phyloP scores from a whole-genome alignment of 1,140 invertebrate genomes.

The Drosophila tristis region DNA sequence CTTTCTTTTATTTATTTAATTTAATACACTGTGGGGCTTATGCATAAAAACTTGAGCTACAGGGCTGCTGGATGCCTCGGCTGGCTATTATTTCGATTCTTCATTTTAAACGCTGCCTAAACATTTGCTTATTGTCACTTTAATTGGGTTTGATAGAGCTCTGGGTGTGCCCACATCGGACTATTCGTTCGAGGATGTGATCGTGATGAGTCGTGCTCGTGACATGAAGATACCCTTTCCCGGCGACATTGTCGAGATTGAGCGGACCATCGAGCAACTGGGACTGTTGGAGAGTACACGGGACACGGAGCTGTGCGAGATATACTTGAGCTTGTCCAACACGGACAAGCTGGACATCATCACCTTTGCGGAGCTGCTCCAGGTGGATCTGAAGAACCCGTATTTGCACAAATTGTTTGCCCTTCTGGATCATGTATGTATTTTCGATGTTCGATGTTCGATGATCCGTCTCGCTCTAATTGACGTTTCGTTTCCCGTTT shows the following conservation, averaged over 20 bases:
- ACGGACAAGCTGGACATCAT: slow-evolving; percentile 70
- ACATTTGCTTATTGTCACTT: background rate
- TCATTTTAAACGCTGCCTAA: background rate
- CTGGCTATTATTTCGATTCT: too few species aligned
- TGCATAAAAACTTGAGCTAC: background rate
- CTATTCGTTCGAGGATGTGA: slow-evolving; percentile 96
- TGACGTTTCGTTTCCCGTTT: background rate
- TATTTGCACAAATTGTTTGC: slow-evolving; percentile 72
- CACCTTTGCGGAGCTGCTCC: slow-evolving; percentile 70
- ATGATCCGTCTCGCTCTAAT: background rate
- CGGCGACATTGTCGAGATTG: slow-evolving; percentile 90
- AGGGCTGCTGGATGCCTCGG: background rate
- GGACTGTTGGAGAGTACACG: slow-evolving; percentile 74
- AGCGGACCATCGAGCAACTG: slow-evolving; percentile 89
- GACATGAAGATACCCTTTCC: slow-evolving; percentile 91
- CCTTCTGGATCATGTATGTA: slow-evolving; percentile 72
- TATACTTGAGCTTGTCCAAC: slow-evolving; percentile 50
- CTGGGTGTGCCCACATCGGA: slow-evolving; percentile 93
- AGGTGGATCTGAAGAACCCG: slow-evolving; percentile 61
- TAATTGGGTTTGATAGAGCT: slow-evolving; percentile 86
- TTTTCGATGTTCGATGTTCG: background rate
- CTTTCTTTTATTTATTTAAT: too few species aligned
- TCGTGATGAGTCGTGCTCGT: slow-evolving; percentile 92
- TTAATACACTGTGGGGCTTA: too few species aligned
- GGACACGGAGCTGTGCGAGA: slow-evolving; percentile 59